Evolutionary conservation across 1,140 invertebrate genomes (phyloP).

Genomic region (Drosophila saltans): DNA sequence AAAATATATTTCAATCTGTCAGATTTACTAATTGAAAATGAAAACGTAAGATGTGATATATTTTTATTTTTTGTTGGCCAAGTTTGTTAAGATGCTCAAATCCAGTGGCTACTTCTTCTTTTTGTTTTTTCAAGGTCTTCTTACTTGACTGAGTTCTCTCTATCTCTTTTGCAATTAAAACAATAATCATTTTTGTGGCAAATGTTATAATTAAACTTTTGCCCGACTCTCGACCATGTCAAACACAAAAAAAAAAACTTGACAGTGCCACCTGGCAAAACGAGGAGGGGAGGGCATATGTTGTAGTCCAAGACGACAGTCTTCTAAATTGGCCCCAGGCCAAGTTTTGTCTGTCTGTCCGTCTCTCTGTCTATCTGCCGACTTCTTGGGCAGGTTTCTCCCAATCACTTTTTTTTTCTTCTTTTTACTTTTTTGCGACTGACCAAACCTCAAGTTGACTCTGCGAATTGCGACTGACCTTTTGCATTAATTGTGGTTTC

Average conservation of each 20-base stretch:
- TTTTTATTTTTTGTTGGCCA: background rate
- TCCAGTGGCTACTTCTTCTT: background rate
- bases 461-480: conserved; percentile 51
- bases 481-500: conserved; percentile 67
- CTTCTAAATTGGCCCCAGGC: conserved; percentile 44
- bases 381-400: conserved; percentile 41
- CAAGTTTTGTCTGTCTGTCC: conserved; percentile 5
- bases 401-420: background rate
- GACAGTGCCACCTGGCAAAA: conserved; percentile 41
- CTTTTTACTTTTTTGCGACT: background rate
- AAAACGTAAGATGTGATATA: background rate
- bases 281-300: background rate
- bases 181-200: conserved; percentile 42
- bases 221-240: conserved; percentile 60
- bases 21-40: too few species aligned
- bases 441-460: conserved; percentile 27
- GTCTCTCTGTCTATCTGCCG: conserved; percentile 12
- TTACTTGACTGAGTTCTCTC: conserved; percentile 9
- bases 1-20: too few species aligned
- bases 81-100: background rate
- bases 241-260: conserved; percentile 37
- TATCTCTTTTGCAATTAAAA: conserved; percentile 55
- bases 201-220: conserved; percentile 74
- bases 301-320: background rate
- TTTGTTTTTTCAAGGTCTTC: background rate